Conservation (phyloP, 2,113 vertebrate genomes). For the Pelmatolapia mariae region DNA sequence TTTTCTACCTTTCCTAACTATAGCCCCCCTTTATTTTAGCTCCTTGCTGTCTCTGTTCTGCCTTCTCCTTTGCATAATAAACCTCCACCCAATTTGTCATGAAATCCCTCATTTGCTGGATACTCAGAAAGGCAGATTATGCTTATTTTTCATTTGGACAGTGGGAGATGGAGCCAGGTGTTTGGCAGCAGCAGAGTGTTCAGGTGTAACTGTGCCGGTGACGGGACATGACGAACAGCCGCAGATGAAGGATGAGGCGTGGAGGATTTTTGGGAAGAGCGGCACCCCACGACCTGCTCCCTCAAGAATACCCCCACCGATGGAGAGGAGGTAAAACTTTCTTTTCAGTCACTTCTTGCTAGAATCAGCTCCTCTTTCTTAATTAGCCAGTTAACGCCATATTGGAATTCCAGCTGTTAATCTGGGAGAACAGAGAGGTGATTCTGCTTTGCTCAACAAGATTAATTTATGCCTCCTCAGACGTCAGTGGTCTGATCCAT, state of each 20-base stretch:
- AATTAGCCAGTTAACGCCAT: slow-evolving; percentile 67
- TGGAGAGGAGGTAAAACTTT: slow-evolving; percentile 49
- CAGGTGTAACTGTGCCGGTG: slow-evolving; percentile 99
- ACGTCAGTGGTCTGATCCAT: slow-evolving; percentile 34
- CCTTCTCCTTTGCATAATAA: slow-evolving; percentile 88
- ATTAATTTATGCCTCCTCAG: slow-evolving; percentile 53
- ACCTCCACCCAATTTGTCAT: slow-evolving; percentile 93
- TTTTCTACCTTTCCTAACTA: slow-evolving; percentile 32
- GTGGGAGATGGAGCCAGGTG: slow-evolving; percentile 99
- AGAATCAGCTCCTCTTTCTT: slow-evolving; percentile 66
- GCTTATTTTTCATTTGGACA: slow-evolving; percentile 99
- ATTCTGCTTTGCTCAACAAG: slow-evolving; percentile 59
- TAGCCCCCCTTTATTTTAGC: slow-evolving; percentile 21
- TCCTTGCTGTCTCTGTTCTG: slow-evolving; percentile 74
- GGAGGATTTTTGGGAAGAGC: slow-evolving; percentile 84
- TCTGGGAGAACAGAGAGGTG: slow-evolving; percentile 3
- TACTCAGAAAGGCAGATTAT: slow-evolving; percentile 99
- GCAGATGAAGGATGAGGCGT: slow-evolving; percentile 99
- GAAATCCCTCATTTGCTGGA: slow-evolving; percentile 99
- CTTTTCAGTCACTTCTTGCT: slow-evolving; percentile 63
- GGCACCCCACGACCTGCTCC: slow-evolving; percentile 85
- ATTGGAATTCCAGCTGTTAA: slow-evolving; percentile 71
- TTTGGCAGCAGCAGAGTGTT: slow-evolving; percentile 99
- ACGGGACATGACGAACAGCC: slow-evolving; percentile 95
- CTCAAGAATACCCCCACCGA: slow-evolving; percentile 77